phyloP scores from a whole-genome alignment of 2,888 invertebrate species.

The Onchidella celtica region DNA sequence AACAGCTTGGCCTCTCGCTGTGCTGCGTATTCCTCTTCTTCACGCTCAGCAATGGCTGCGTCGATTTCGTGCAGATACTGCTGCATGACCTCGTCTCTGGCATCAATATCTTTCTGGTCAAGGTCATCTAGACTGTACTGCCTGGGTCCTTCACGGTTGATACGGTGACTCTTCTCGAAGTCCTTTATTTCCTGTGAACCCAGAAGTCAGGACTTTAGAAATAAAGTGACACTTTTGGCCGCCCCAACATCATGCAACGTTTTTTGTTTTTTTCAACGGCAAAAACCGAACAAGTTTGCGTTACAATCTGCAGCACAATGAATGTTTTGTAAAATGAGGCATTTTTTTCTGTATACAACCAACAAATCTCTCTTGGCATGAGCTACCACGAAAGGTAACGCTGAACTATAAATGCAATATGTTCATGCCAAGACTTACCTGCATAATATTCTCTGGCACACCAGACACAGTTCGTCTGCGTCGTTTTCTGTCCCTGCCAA shows the following conservation, averaged over 20 bases:
- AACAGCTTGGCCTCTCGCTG: constrained; percentile 65
- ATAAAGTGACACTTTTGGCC: no score
- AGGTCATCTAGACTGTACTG: constrained; percentile 72
- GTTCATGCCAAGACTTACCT: constrained; percentile 46
- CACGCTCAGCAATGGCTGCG: constrained; percentile 70
- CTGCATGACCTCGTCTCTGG: constrained; percentile 66
- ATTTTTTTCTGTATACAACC: no score
- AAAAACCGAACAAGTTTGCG: neutral
- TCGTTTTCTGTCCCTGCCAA: constrained; percentile 59
- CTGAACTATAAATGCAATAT: no score
- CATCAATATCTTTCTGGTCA: constrained; percentile 56
- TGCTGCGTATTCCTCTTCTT: constrained; percentile 63
- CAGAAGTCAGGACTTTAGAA: no score
- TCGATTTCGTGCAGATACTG: constrained; percentile 74
- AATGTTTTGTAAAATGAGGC: no score
- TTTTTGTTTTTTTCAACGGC: neutral
- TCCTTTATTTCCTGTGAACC: constrained; percentile 68
- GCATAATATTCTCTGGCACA: constrained; percentile 68
- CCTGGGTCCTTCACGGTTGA: constrained; percentile 58
- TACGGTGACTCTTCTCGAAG: constrained; percentile 65
- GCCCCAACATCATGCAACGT: no score
- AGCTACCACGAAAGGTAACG: no score
- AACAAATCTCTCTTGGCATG: no score
- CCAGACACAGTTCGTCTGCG: constrained; percentile 72
- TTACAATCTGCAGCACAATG: no score